Evolutionary conservation across 2,888 invertebrate genomes (phyloP), one percentile per base, ranked within the genome.

Genomic region (Daptonema setosum): DNA sequence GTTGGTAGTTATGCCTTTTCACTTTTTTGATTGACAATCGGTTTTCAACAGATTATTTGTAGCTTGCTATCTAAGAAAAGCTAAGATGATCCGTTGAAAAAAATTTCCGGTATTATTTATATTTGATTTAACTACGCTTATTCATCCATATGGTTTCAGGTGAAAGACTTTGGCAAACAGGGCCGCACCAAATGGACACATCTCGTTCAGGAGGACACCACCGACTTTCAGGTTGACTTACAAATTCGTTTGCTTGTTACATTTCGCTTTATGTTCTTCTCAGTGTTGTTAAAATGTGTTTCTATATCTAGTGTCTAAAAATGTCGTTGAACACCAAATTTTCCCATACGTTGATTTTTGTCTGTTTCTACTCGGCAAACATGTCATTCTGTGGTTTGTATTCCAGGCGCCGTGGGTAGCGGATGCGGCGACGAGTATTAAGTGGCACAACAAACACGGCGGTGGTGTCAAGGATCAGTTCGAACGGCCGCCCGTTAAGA

Each of bases 181-280:
- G 95, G 95, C 3, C 80, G 97, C 55, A 95, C 97, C 0, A 99
- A 99, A 70, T 97, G 97, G 74, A 97, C 97, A 0, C 97, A 97
- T 75, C 77, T 97, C 68, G 93, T 97, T 0, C 95, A 93, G 73
- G 97, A 99, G 72, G 97, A 97, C 70, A 97, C 95, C 0, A 97
- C 97, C 0, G 85, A 87, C 52, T 68, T n/a, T n/a, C n/a, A n/a
- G n/a, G n/a, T n/a, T n/a, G n/a, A 68, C 56, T 63, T 64, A n/a
- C n/a, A n/a, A n/a, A 43, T 26, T 41, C 68, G n/a, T n/a, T n/a
- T n/a, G n/a, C n/a, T n/a, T n/a, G n/a, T n/a, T n/a, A n/a, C n/a
- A n/a, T n/a, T n/a, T n/a, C n/a, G n/a, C n/a, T n/a, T n/a, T n/a
- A n/a, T n/a, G n/a, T n/a, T n/a, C n/a, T n/a, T n/a, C n/a, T n/a